Percentiles rank a stretch among this genome's conserved stretches.
phyloP scores from a whole-genome alignment of 2,113 vertebrate genomes.

The Dasyornis broadbenti region DNA sequence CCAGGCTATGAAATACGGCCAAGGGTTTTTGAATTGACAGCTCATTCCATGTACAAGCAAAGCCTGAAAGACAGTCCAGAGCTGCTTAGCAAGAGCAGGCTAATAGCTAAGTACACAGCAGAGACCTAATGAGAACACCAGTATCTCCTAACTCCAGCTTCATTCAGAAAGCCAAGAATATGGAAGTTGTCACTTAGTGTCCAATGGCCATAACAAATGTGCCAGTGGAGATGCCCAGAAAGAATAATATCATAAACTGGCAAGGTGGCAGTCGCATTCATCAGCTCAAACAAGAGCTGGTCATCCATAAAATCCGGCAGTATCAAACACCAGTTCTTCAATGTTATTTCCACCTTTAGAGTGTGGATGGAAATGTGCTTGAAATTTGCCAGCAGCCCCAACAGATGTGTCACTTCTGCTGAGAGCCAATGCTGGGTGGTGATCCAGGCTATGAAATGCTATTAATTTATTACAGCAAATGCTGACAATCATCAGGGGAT shows the following conservation, averaged over 20 bases:
- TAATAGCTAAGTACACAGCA: neutral
- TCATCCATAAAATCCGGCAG: neutral
- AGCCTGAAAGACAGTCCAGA: neutral
- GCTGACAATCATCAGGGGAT: neutral
- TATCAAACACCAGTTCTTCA: neutral
- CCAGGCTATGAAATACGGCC: neutral
- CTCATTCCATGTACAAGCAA: neutral
- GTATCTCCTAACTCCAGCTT: neutral
- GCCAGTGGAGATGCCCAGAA: neutral
- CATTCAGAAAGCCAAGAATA: neutral
- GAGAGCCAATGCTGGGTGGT: neutral
- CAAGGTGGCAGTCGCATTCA: constrained; percentile 24
- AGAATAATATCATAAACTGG: constrained; percentile 17
- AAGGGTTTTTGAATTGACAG: constrained; percentile 15
- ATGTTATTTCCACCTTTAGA: neutral
- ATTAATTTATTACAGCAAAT: neutral
- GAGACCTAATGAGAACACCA: constrained; percentile 2
- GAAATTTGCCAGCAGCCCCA: neutral
- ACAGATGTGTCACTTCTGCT: neutral
- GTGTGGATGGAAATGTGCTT: neutral
- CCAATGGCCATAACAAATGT: neutral
- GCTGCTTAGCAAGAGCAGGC: neutral
- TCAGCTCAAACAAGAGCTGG: constrained; percentile 18
- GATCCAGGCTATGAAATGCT: neutral
- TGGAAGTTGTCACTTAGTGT: neutral